phyloP scores from a whole-genome alignment of 2,888 invertebrate genomes.

The Spicauda simplicius region DNA sequence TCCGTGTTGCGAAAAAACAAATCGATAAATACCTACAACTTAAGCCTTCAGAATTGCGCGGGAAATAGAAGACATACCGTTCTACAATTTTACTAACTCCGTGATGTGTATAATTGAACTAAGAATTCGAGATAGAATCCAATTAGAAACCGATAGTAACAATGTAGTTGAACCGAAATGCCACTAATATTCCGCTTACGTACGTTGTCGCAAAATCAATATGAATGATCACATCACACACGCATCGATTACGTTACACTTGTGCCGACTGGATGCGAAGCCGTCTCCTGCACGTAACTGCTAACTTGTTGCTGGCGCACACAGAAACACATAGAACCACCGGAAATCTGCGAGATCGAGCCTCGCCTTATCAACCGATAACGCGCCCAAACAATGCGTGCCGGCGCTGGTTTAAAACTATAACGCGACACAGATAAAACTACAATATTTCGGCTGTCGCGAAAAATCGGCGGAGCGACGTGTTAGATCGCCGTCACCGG shows the following conservation, averaged over 20 bases:
- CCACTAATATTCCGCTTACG: constrained; percentile 15
- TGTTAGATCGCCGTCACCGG: constrained; percentile 71
- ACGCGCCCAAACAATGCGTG: constrained; percentile 34
- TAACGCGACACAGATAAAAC: constrained; percentile 51
- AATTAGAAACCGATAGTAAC: constrained; percentile 7
- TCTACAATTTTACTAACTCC: constrained; percentile 3
- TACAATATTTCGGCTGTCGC: constrained; percentile 48
- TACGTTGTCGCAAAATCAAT: constrained; percentile 40
- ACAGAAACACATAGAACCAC: constrained; percentile 46
- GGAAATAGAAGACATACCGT: constrained; percentile 12
- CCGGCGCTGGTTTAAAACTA: constrained; percentile 10
- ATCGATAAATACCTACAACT: constrained; percentile 41
- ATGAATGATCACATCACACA: constrained; percentile 28
- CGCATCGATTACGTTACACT: constrained; percentile 40
- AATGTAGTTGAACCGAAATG: background rate
- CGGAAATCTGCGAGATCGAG: constrained; percentile 44
- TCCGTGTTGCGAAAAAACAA: constrained; percentile 43
- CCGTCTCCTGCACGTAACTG: constrained; percentile 34
- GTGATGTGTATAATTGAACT: background rate
- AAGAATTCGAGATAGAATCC: background rate
- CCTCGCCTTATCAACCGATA: constrained; percentile 36
- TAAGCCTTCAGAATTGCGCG: constrained; percentile 37
- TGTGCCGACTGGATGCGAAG: constrained; percentile 16
- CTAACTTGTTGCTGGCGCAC: constrained; percentile 42
- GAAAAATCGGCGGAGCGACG: constrained; percentile 60